Base-by-base conservation (phyloP, 1,140 invertebrate species). In the Leptopilina clavipes region DNA sequence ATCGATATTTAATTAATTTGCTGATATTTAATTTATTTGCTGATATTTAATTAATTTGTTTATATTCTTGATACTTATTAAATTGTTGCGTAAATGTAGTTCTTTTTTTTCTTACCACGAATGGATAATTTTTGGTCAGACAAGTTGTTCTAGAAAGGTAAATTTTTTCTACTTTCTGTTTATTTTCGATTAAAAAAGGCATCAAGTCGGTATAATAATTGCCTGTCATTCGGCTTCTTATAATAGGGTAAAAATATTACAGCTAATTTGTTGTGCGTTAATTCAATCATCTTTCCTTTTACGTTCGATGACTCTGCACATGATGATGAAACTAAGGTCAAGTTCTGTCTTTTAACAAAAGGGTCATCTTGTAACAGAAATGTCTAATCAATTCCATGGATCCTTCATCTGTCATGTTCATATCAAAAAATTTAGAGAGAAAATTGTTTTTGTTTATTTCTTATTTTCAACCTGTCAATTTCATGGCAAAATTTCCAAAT, bases 401-500 rank as follows among this genome's bases (percentile, higher is more conserved):
- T 31, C 59, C 22, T 37, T 65, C 59, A 65, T 6, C 3, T 65
- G 59, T 65, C 56, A 59, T 19, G 56, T 65, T 18, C 52, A 54
- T 19, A 7, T 54, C n/a, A 17, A 18, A 6, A 18, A 6, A 7
- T 10, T 54, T 54, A 54, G 7, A 54, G 7, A 54, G 52, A 7
- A 54, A 54, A 54, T 54, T 54, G 0, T 18, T 8, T 19, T 54
- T 18, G 2, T 54, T 54, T 54, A 54, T 54, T 19, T 19, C 18
- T 54, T 54, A 40, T 31, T 31, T 31, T 31, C 25, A 5, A 40
- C 9, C 37, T 40, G 37, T 40, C 9, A 40, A n/a, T n/a, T n/a
- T n/a, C n/a, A n/a, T n/a, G n/a, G n/a, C n/a, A n/a, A n/a, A n/a
- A n/a, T n/a, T n/a, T n/a, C n/a, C n/a, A n/a, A n/a, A n/a, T n/a